These are phyloP conservation scores for Polydrusus pterygomalis DNA, from an alignment of 2,888 invertebrate species.

Conservation along the genomic window DNA sequence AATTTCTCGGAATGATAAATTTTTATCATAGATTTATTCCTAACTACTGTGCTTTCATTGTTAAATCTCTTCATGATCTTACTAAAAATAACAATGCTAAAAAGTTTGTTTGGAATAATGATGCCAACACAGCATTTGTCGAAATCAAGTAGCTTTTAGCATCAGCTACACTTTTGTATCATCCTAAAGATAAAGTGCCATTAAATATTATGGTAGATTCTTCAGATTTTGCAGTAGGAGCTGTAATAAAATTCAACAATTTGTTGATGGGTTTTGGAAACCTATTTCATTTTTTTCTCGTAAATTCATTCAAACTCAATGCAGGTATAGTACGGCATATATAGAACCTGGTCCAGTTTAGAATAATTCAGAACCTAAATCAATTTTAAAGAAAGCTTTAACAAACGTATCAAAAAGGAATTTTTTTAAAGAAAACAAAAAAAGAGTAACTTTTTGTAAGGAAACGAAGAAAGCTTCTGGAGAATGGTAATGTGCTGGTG, in stretches of 20 bases:
- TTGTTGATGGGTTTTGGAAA: conserved; percentile 32
- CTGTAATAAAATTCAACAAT: conserved; percentile 49
- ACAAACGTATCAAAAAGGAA: no score
- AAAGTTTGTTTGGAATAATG: neutral
- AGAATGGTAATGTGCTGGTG: no score
- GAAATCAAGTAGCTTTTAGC: neutral
- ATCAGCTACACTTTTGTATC: no score
- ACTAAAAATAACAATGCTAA: neutral
- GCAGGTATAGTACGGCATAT: conserved; percentile 50
- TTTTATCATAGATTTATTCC: neutral
- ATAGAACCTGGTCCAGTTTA: no score
- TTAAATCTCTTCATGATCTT: neutral
- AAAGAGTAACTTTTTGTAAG: no score
- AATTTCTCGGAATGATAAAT: neutral
- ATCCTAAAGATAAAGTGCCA: conserved; percentile 50
- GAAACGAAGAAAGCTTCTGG: no score
- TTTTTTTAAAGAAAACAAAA: no score
- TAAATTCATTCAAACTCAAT: conserved; percentile 35
- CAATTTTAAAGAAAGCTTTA: no score
- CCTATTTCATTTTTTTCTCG: conserved; percentile 47
- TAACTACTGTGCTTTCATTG: neutral
- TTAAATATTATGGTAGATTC: neutral
- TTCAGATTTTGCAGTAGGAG: neutral
- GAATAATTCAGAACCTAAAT: no score
- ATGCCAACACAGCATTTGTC: neutral